Percentiles rank a stretch among this genome's conserved stretches.
Evolutionary conservation across 2,797 vertebrate species (phyloP).

Genomic region (Dallia pectoralis): DNA sequence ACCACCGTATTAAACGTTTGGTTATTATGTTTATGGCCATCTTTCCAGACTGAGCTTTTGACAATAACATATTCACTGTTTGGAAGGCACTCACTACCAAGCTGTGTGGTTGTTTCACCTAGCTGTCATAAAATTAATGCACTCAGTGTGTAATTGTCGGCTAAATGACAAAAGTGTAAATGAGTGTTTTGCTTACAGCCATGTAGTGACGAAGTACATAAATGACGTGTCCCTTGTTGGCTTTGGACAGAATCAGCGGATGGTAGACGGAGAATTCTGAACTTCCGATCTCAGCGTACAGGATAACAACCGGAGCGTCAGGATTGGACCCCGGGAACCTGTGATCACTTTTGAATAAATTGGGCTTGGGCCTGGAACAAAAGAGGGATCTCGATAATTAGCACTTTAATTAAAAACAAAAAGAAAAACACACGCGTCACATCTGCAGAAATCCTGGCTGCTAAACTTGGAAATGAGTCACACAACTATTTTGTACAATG

Average conservation of each 20-base stretch:
- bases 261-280: constrained; percentile 83
- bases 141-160: not conserved
- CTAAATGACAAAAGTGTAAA: not conserved
- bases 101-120: too few species aligned
- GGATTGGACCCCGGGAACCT: constrained; percentile 79
- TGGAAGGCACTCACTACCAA: too few species aligned
- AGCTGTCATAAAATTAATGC: not conserved
- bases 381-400: not conserved
- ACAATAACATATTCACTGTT: too few species aligned
- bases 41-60: too few species aligned
- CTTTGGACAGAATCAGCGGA: constrained; percentile 74
- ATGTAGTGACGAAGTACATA: constrained; percentile 91
- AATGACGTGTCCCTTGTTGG: constrained; percentile 78
- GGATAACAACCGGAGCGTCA: constrained; percentile 83
- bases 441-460: too few species aligned
- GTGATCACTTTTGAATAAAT: constrained; percentile 95
- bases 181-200: constrained; percentile 71
- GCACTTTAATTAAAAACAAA: not conserved
- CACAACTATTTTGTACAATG: too few species aligned
- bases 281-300: constrained; percentile 88
- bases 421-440: too few species aligned
- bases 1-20: too few species aligned
- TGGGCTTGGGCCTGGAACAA: constrained; percentile 84
- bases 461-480: too few species aligned
- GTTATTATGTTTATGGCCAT: too few species aligned